Percentiles rank a stretch among this genome's conserved stretches.
These are phyloP conservation scores for Leptinotarsa undecemlineata DNA, from an alignment of 1,140 invertebrate species.

Conservation along the genomic window DNA sequence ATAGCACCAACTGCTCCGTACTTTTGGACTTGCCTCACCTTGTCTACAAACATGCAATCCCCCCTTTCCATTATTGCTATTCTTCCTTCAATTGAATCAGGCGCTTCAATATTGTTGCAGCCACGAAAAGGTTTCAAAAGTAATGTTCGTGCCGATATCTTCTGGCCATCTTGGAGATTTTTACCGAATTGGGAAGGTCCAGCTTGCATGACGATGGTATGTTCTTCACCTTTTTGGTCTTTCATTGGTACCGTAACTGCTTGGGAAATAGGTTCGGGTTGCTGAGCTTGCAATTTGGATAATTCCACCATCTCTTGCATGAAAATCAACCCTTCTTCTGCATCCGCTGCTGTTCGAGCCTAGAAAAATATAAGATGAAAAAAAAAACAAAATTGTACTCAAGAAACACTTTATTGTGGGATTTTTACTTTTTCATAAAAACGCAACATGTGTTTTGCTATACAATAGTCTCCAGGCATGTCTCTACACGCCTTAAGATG, in stretches of 20 bases:
- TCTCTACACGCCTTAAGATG: neutral
- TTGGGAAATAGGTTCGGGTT: constrained; percentile 63
- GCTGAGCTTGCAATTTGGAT: constrained; percentile 71
- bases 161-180: constrained; percentile 65
- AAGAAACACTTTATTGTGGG: too few relatives aligned
- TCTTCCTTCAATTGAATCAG: constrained; percentile 64
- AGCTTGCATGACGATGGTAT: constrained; percentile 65
- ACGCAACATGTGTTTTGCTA: neutral
- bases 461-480: neutral
- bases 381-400: neutral
- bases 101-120: constrained; percentile 71
- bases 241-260: constrained; percentile 61
- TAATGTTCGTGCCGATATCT: constrained; percentile 65
- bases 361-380: constrained; percentile 54
- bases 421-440: too few relatives aligned
- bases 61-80: constrained; percentile 87
- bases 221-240: constrained; percentile 45
- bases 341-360: constrained; percentile 83
- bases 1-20: constrained; percentile 85
- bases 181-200: constrained; percentile 92
- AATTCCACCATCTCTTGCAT: constrained; percentile 97
- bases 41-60: constrained; percentile 95
- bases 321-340: constrained; percentile 89
- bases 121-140: constrained; percentile 70
- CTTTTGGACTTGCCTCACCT: constrained; percentile 77